Percentiles rank a stretch among this genome's conserved stretches.
Evolutionary conservation across 2,888 invertebrate species (phyloP).

Genomic region (Scotopteryx bipunctaria): DNA sequence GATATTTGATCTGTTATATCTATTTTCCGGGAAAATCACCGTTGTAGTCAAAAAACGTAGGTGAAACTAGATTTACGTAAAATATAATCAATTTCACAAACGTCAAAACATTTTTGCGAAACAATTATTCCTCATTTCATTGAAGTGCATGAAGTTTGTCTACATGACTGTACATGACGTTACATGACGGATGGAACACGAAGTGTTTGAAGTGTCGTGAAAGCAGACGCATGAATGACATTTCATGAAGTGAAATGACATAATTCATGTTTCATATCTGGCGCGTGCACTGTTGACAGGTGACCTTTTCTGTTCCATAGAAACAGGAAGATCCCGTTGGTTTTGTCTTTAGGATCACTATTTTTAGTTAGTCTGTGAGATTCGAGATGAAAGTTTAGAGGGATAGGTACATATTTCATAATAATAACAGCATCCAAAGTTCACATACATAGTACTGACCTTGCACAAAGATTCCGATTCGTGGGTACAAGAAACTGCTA

Average conservation of each 20-base stretch:
- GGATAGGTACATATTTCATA: too few species aligned
- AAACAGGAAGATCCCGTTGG: too few species aligned
- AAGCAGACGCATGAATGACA: slow-evolving; percentile 34
- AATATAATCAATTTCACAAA: slow-evolving; percentile 20
- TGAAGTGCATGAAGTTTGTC: slow-evolving; percentile 18
- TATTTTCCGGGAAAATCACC: neutral
- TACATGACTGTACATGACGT: slow-evolving; percentile 1
- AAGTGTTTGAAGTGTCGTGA: slow-evolving; percentile 32
- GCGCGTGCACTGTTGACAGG: neutral
- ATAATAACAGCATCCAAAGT: too few species aligned
- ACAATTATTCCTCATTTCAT: slow-evolving; percentile 20
- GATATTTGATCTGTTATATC: neutral
- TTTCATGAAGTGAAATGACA: slow-evolving; percentile 11
- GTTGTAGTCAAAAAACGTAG: neutral
- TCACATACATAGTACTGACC: too few species aligned
- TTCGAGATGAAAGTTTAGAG: too few species aligned
- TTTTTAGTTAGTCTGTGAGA: too few species aligned
- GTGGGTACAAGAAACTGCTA: too few species aligned
- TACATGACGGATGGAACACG: neutral
- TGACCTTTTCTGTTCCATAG: too few species aligned
- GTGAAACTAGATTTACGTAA: neutral
- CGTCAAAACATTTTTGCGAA: slow-evolving; percentile 26
- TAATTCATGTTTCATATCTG: neutral
- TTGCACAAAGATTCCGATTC: too few species aligned
- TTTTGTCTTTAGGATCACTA: too few species aligned